Base-by-base conservation (phyloP, 2,797 vertebrate genomes). In the Yasuhikotakia modesta region DNA sequence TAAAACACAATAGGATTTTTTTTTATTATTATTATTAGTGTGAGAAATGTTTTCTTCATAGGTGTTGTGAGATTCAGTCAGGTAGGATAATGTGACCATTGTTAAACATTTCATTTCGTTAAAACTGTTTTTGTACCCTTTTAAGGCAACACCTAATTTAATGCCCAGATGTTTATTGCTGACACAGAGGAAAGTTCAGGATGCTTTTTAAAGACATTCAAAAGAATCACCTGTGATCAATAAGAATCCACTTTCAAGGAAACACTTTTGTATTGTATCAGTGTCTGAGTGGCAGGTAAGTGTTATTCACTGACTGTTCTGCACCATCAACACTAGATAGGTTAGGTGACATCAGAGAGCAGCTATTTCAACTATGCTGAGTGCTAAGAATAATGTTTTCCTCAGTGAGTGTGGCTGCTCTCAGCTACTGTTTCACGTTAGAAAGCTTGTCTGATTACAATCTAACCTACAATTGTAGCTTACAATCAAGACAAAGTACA, bases 1-100 rank as follows among this genome's bases (percentile, higher is more conserved):
- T 4, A 50, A 64, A 45, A 55, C 82, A 83, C 70, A 74, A 79
- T 76, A 82, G 79, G 80, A 88, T 27, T 2, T 27, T 27, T 27
- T 27, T 27, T 27, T 27, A 27, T 27, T 27, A 27, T 27, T 27
- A 27, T 27, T 27, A 27, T 27, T 27, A 27, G 4, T 2, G 27
- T n/a, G n/a, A n/a, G n/a, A n/a, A n/a, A n/a, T n/a, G 35, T 39
- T 39, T 39, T 39, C 35, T 39, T 39, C 6, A 6, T 39, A 39
- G 35, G 35, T 39, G 35, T 39, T 39, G 35, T 39, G 35, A 39
- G 35, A 39, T 39, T 39, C 48, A 50, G 16, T 1, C 48, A n/a
- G 17, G 14, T 52, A 43, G 8, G 8, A 43, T 43, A 43, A 43
- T 10, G 39, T 43, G 8, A 43, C 39, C 39, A 43, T 43, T 43